Conservation (phyloP, 1,140 invertebrate species). For the Musca vetustissima region DNA sequence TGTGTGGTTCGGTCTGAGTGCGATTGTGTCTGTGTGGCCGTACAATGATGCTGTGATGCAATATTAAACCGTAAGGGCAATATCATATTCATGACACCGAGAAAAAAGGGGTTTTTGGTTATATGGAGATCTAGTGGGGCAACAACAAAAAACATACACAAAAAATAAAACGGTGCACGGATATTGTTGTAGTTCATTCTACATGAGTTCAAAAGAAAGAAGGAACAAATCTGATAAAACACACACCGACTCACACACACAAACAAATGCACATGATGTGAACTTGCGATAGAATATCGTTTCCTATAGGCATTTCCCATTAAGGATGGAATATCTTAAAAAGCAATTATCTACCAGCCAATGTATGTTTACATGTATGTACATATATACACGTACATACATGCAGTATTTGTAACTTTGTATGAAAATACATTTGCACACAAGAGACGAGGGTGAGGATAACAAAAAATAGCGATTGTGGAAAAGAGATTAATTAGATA, state of each 20-base stretch:
- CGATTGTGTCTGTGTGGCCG: neutral
- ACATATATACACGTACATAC: too few relatives aligned
- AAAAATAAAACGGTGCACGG: too few relatives aligned
- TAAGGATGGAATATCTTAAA: conserved; percentile 16
- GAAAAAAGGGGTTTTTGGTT: neutral
- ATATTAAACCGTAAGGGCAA: conserved; percentile 19
- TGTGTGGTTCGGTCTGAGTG: neutral
- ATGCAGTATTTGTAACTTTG: too few relatives aligned
- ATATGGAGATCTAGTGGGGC: neutral
- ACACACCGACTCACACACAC: neutral
- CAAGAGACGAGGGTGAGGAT: too few relatives aligned
- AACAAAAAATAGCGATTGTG: too few relatives aligned
- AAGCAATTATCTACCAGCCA: conserved; percentile 12
- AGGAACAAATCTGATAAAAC: neutral
- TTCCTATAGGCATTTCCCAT: conserved; percentile 14
- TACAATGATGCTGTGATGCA: neutral
- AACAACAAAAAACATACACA: neutral
- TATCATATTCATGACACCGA: conserved; percentile 17
- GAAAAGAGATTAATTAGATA: too few relatives aligned
- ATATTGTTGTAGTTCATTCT: too few relatives aligned
- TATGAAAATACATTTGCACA: too few relatives aligned
- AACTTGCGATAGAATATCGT: neutral
- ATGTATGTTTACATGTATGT: too few relatives aligned
- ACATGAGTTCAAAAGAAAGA: neutral
- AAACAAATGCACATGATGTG: neutral